Conservation (phyloP, 2,888 invertebrate species). For the Drosophila algonquin region DNA sequence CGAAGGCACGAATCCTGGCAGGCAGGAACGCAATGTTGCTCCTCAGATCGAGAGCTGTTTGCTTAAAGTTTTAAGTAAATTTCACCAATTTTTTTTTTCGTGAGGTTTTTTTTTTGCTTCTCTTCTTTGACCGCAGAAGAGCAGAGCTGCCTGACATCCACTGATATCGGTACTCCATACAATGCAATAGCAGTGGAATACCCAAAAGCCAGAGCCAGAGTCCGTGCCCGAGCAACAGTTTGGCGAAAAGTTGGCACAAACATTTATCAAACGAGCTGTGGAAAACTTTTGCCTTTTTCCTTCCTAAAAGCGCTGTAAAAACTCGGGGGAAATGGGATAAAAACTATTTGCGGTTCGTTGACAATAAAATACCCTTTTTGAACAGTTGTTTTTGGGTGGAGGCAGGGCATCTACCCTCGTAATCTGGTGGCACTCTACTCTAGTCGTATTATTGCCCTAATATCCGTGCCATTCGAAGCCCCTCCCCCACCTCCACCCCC, state of each 20-base stretch:
- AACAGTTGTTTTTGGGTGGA: not conserved
- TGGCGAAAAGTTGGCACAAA: slow-evolving; percentile 69
- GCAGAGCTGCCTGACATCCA: slow-evolving; percentile 34
- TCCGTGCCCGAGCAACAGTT: slow-evolving; percentile 59
- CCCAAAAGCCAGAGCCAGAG: slow-evolving; percentile 32
- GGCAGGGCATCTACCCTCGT: not conserved
- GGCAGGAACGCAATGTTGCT: slow-evolving; percentile 28
- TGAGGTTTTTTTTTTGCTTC: slow-evolving; percentile 14
- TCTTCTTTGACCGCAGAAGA: slow-evolving; percentile 12
- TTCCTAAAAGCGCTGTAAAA: slow-evolving; percentile 38
- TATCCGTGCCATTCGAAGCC: slow-evolving; percentile 6
- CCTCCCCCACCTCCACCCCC: not conserved
- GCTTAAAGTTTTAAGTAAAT: slow-evolving; percentile 71
- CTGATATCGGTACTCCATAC: slow-evolving; percentile 55
- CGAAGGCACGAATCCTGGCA: slow-evolving; percentile 1
- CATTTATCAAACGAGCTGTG: slow-evolving; percentile 68
- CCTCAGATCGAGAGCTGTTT: slow-evolving; percentile 53
- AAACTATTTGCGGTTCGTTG: slow-evolving; percentile 50
- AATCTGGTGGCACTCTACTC: not conserved
- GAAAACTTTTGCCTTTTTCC: slow-evolving; percentile 48
- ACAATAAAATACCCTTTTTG: slow-evolving; percentile 52
- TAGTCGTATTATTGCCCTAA: slow-evolving; percentile 11
- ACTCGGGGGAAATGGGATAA: slow-evolving; percentile 21
- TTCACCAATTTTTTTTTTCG: slow-evolving; percentile 41
- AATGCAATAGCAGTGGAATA: slow-evolving; percentile 30